Evolutionary conservation across 2,797 vertebrate species (phyloP).

Genomic region (Rhodeus uyekii): DNA sequence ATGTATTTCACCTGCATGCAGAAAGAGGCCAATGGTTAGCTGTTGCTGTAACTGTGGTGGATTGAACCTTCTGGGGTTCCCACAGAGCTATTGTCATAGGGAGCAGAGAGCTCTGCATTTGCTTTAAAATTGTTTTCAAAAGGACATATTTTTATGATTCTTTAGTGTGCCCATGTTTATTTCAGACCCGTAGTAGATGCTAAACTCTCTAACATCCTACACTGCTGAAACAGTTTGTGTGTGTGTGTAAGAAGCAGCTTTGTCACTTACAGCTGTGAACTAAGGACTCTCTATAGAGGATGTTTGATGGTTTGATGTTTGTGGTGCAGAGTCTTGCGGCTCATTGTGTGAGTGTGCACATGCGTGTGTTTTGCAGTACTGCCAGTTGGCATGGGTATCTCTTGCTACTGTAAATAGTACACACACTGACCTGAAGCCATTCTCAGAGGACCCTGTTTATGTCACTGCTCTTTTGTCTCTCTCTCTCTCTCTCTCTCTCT

Average conservation of each 20-base stretch:
- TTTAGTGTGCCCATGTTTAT: background rate
- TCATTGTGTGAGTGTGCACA: background rate
- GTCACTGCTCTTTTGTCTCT: background rate
- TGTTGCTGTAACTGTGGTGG: conserved; percentile 9
- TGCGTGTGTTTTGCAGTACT: background rate
- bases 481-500: background rate
- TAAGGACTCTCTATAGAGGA: conserved; percentile 52
- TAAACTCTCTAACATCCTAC: conserved; percentile 1
- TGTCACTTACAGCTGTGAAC: conserved; percentile 16
- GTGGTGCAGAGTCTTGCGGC: conserved; percentile 46
- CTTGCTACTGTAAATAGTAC: background rate
- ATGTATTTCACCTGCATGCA: background rate
- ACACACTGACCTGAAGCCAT: background rate
- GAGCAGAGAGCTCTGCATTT: conserved; percentile 4
- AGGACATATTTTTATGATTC: background rate
- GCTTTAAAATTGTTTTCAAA: background rate
- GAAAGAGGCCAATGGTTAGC: conserved; percentile 2
- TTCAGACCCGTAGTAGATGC: background rate
- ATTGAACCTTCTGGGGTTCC: background rate
- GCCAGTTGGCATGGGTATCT: background rate
- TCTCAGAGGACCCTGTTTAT: conserved; percentile 6
- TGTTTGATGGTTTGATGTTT: conserved; percentile 52
- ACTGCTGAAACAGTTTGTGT: conserved; percentile 10
- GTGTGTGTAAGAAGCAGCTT: conserved; percentile 52
- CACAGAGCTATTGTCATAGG: background rate